A percentile compares a stretch with the other conserved stretches of the same genome.
Evolutionary conservation across 2,888 invertebrate species (phyloP).

Genomic region (Petrolisthes cinctipes): DNA sequence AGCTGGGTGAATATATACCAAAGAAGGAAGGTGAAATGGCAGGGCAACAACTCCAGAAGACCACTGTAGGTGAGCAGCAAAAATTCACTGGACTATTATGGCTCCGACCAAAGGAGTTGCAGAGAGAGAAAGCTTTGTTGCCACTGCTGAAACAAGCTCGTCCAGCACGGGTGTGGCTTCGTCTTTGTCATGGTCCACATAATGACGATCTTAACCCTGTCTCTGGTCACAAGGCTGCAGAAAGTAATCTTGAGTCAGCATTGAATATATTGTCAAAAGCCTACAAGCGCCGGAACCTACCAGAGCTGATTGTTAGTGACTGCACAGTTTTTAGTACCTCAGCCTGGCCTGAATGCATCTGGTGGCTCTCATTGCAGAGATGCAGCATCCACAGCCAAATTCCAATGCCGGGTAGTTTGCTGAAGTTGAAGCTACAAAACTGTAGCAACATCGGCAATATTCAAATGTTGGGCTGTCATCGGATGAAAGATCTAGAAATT

Average conservation of each 20-base stretch:
- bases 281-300: background rate
- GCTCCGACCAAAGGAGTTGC: slow-evolving; percentile 28
- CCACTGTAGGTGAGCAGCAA: background rate
- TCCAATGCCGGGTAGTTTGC: background rate
- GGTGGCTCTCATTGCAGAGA: slow-evolving; percentile 15
- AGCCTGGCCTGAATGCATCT: slow-evolving; percentile 1
- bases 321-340: background rate
- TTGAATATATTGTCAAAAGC: background rate
- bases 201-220: background rate
- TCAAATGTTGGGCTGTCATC: background rate
- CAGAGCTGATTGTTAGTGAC: slow-evolving; percentile 35
- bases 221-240: background rate
- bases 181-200: slow-evolving; percentile 21
- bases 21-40: background rate
- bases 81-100: slow-evolving; percentile 4
- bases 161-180: slow-evolving; percentile 20
- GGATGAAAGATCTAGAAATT: background rate
- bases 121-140: background rate
- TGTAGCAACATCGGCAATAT: background rate
- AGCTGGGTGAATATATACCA: slow-evolving; percentile 3
- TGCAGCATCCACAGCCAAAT: background rate
- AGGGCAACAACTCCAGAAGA: background rate
- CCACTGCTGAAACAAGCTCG: background rate
- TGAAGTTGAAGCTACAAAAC: background rate
- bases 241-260: slow-evolving; percentile 11